Percentiles rank a stretch among this genome's conserved stretches.
Conservation (phyloP, 1,140 invertebrate species). For the Drosophila guanche region DNA sequence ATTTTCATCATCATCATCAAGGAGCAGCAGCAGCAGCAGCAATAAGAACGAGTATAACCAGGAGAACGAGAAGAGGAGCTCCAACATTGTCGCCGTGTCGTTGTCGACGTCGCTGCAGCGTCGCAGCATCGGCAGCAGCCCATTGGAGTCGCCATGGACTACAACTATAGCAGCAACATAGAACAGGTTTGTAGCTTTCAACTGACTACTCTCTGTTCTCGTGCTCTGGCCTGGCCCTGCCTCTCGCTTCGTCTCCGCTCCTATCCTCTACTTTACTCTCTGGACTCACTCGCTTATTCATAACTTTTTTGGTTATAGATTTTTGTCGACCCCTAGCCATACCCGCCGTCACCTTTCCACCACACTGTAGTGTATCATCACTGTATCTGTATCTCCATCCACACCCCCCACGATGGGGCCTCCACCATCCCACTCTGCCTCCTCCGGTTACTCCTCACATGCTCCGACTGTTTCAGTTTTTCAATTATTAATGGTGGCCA, state of each 20-base stretch:
- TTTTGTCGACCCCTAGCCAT: conserved; percentile 62
- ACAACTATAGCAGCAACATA: conserved; percentile 53
- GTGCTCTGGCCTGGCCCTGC: too few species aligned
- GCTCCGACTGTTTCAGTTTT: conserved; percentile 80
- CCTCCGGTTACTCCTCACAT: conserved; percentile 47
- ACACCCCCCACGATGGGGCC: conserved; percentile 26
- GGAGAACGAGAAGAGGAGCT: conserved; percentile 55
- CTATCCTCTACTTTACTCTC: conserved; percentile 36
- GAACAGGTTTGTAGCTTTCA: conserved; percentile 70
- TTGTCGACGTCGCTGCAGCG: conserved; percentile 52
- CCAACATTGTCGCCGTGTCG: conserved; percentile 70
- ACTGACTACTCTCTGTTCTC: conserved; percentile 4
- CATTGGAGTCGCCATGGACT: conserved; percentile 62
- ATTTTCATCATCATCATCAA: conserved; percentile 30
- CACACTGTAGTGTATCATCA: conserved; percentile 17
- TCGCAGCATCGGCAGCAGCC: conserved; percentile 59
- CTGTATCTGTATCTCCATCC: conserved; percentile 3
- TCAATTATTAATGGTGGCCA: conserved; percentile 82
- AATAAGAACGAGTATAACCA: conserved; percentile 42
- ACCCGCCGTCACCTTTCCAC: conserved; percentile 8
- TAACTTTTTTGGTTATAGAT: conserved; percentile 81
- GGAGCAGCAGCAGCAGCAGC: conserved; percentile 12
- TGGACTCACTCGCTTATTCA: conserved; percentile 66
- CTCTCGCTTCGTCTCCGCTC: conserved; percentile 26
- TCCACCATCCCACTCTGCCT: conserved; percentile 24